A percentile compares a stretch with the other conserved stretches of the same genome.
These are phyloP conservation scores for Phasianus colchicus DNA, from an alignment of 2,113 vertebrate genomes.

Conservation along the genomic window DNA sequence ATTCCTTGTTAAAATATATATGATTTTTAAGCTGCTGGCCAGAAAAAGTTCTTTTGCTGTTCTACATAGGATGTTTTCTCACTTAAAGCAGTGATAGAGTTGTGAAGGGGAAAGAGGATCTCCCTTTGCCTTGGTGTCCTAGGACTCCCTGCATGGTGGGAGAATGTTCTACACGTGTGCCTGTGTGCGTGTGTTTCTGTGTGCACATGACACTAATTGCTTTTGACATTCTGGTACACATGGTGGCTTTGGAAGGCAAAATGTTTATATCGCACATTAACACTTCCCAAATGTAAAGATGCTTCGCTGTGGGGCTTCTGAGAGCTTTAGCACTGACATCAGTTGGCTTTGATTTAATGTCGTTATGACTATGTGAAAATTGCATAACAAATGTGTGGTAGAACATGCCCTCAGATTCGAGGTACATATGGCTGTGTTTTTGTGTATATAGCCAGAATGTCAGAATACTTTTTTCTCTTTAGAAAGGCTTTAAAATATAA, in stretches of 20 bases:
- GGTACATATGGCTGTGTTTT: neutral
- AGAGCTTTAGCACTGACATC: neutral
- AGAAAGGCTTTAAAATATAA: neutral
- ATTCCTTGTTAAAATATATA: fast-evolving
- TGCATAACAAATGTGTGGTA: neutral
- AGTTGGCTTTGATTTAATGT: constrained; percentile 42
- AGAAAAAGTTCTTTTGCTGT: neutral
- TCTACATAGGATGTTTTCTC: neutral
- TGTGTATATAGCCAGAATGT: fast-evolving
- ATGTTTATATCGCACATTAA: constrained; percentile 26
- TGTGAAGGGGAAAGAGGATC: neutral
- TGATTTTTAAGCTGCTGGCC: neutral
- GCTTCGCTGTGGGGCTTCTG: neutral
- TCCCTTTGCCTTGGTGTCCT: neutral
- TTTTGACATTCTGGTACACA: neutral
- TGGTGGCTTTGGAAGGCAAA: constrained; percentile 45
- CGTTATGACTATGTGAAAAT: neutral
- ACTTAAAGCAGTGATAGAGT: neutral
- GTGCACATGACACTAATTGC: neutral
- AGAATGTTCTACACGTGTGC: neutral
- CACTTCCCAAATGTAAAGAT: constrained; percentile 41
- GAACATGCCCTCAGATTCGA: neutral
- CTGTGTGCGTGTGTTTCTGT: neutral
- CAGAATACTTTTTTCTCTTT: neutral
- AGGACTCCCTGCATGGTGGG: neutral